Conservation (phyloP, 2,888 invertebrate genomes). For the Cephus pulcher region DNA sequence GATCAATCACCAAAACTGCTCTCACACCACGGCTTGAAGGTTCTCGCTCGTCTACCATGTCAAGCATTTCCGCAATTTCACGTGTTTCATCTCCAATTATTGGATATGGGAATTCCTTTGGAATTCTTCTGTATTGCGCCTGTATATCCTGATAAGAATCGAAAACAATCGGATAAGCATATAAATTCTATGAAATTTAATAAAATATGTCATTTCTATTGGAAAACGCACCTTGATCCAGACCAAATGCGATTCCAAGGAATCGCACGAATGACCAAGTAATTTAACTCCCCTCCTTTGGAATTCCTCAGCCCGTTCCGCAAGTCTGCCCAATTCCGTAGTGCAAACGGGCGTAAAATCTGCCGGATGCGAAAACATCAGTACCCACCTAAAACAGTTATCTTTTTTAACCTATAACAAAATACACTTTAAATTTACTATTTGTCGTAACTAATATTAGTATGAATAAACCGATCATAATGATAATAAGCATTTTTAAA, state of each 20-base stretch:
- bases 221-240: conserved; percentile 68
- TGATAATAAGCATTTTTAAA: background rate
- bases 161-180: background rate
- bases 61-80: conserved; percentile 68
- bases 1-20: conserved; percentile 72
- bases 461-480: background rate
- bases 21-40: conserved; percentile 67
- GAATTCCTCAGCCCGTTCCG: conserved; percentile 67
- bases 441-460: background rate
- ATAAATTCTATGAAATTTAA: background rate
- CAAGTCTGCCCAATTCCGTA: conserved; percentile 71
- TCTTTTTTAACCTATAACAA: background rate
- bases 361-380: conserved; percentile 74
- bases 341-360: conserved; percentile 78
- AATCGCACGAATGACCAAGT: conserved; percentile 72
- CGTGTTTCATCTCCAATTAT: conserved; percentile 72
- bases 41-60: conserved; percentile 73
- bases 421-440: background rate
- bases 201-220: background rate
- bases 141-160: conserved; percentile 52
- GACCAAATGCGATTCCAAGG: conserved; percentile 68
- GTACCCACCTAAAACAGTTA: conserved; percentile 69
- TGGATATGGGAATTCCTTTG: conserved; percentile 68
- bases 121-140: conserved; percentile 56
- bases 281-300: conserved; percentile 68